phyloP scores from a whole-genome alignment of 2,797 vertebrate species.

The Sebastes itinus region DNA sequence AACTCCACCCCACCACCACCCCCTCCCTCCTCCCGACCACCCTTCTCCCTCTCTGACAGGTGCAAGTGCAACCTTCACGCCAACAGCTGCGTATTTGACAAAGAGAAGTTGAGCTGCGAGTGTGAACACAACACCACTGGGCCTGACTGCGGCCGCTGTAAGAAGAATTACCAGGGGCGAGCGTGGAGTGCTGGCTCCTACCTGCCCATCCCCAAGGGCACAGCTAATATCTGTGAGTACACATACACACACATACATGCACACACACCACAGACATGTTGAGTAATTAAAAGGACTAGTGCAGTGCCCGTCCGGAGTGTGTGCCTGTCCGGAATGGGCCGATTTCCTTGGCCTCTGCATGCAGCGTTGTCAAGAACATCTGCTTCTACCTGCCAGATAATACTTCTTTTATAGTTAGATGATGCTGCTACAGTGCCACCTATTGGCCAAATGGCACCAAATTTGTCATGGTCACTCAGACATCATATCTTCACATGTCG shows the following conservation, averaged over 20 bases:
- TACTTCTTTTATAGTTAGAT: no score
- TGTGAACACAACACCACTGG: conserved; percentile 99
- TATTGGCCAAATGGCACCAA: no score
- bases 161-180: conserved; percentile 96
- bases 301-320: no score
- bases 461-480: no score
- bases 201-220: conserved; percentile 98
- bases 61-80: conserved; percentile 99
- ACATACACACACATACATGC: conserved; percentile 39
- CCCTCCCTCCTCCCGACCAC: not conserved
- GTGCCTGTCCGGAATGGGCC: no score
- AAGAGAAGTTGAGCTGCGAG: conserved; percentile 94
- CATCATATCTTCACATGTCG: no score
- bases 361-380: no score
- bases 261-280: not conserved
- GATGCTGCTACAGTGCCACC: no score
- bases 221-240: conserved; percentile 98
- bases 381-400: no score
- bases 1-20: not conserved
- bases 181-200: conserved; percentile 97
- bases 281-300: conserved; percentile 5
- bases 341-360: no score
- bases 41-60: conserved; percentile 77
- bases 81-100: conserved; percentile 95
- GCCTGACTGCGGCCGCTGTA: conserved; percentile 97